phyloP scores from a whole-genome alignment of 2,888 invertebrate genomes.

The Elmis aenea region DNA sequence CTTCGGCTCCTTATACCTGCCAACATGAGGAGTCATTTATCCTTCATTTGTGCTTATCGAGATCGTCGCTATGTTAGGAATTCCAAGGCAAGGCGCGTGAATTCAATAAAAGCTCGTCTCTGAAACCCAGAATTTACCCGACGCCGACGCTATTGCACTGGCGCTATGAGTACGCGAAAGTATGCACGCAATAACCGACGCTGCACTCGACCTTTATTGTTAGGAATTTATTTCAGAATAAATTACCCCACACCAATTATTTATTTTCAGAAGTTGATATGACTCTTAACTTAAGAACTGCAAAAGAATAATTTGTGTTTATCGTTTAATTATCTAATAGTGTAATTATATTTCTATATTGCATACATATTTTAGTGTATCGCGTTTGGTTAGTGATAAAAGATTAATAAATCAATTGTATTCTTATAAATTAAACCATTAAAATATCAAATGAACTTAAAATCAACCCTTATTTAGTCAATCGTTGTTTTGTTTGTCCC shows the following conservation, averaged over 20 bases:
- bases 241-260: not conserved
- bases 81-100: conserved; percentile 34
- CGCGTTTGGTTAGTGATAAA: too few relatives aligned
- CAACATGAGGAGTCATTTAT: conserved; percentile 34
- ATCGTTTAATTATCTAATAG: too few relatives aligned
- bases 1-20: conserved; percentile 26
- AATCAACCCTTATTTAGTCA: too few relatives aligned
- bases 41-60: conserved; percentile 33
- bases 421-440: too few relatives aligned
- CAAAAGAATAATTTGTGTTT: too few relatives aligned
- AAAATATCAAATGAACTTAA: too few relatives aligned
- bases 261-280: too few relatives aligned
- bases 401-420: too few relatives aligned
- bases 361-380: too few relatives aligned
- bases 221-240: conserved; percentile 11
- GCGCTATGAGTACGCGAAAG: conserved; percentile 33
- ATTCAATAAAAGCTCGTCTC: conserved; percentile 39
- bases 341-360: too few relatives aligned
- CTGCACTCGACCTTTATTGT: conserved; percentile 9
- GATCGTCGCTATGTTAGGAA: conserved; percentile 32
- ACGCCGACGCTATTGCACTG: conserved; percentile 20
- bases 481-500: too few relatives aligned
- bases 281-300: too few relatives aligned
- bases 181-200: conserved; percentile 30
- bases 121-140: conserved; percentile 26